A percentile compares a stretch with the other conserved stretches of the same genome.
phyloP scores from a whole-genome alignment of 2,888 invertebrate species.

The Phengaris alcon region DNA sequence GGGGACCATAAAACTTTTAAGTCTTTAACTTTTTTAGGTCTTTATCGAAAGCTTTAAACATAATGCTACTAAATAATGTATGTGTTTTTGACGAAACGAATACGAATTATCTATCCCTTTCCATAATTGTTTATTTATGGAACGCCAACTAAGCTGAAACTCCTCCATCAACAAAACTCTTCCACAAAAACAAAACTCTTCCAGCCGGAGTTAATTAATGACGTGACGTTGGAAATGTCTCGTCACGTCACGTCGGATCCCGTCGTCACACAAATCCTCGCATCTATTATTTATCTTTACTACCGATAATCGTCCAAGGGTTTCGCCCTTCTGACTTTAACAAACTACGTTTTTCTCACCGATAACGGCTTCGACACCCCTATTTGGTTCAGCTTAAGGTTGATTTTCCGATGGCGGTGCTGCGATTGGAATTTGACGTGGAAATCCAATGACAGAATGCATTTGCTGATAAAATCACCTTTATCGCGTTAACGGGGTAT shows the following conservation, averaged over 20 bases:
- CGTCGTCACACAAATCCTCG: slow-evolving; percentile 35
- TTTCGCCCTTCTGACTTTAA: slow-evolving; percentile 43
- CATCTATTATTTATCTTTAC: slow-evolving; percentile 66
- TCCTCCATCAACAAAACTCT: not conserved
- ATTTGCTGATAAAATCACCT: slow-evolving; percentile 52
- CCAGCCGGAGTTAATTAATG: slow-evolving; percentile 21
- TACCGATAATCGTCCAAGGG: slow-evolving; percentile 58
- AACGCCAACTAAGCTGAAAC: not conserved
- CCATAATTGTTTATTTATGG: no score
- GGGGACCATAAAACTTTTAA: no score
- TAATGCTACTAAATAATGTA: no score
- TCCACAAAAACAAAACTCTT: slow-evolving; percentile 6
- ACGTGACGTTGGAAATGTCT: slow-evolving; percentile 2
- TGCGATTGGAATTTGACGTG: slow-evolving; percentile 10
- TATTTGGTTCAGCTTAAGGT: not conserved
- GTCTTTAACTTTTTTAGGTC: no score
- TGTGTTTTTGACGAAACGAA: not conserved
- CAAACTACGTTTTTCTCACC: no score
- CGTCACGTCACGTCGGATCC: slow-evolving; percentile 28
- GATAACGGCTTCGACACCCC: no score
- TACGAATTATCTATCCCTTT: not conserved
- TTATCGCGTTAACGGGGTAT: slow-evolving; percentile 37
- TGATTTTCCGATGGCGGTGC: not conserved
- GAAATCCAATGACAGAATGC: slow-evolving; percentile 42
- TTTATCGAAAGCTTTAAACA: no score